Percentiles rank a stretch among this genome's conserved stretches.
These are phyloP conservation scores for Machimus rusticus DNA, from an alignment of 2,888 invertebrate genomes.

Conservation along the genomic window DNA sequence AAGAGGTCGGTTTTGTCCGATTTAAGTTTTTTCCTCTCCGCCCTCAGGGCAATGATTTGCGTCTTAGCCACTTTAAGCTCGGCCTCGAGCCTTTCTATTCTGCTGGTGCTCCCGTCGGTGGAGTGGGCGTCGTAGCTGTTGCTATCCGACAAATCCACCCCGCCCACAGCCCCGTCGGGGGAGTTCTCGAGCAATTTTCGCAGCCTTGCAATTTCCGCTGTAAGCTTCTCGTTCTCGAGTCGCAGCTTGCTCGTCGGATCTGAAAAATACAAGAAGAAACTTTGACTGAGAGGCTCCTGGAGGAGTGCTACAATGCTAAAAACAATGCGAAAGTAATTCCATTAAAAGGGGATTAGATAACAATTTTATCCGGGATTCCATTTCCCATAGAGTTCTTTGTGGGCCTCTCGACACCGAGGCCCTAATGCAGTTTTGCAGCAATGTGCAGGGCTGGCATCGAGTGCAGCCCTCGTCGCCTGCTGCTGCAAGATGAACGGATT, in stretches of 20 bases:
- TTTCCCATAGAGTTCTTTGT: neutral
- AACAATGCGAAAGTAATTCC: slow-evolving; percentile 8
- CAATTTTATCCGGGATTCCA: neutral
- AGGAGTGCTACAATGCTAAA: neutral
- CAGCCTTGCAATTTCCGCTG: slow-evolving; percentile 61
- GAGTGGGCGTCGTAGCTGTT: slow-evolving; percentile 62
- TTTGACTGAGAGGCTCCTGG: neutral
- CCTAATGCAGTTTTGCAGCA: neutral
- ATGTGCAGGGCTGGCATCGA: neutral
- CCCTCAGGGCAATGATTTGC: slow-evolving; percentile 74
- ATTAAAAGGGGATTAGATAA: slow-evolving; percentile 32
- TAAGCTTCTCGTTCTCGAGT: slow-evolving; percentile 79
- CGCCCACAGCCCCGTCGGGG: slow-evolving; percentile 68
- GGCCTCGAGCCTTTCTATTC: slow-evolving; percentile 64
- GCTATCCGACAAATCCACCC: slow-evolving; percentile 59
- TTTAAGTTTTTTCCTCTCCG: slow-evolving; percentile 88
- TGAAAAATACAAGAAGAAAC: slow-evolving; percentile 41
- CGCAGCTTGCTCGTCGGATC: slow-evolving; percentile 60
- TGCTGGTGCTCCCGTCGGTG: slow-evolving; percentile 59
- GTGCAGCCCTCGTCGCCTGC: neutral
- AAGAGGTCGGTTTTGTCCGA: slow-evolving; percentile 92
- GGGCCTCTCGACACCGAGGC: neutral
- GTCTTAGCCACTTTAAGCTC: slow-evolving; percentile 61
- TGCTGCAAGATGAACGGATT: neutral
- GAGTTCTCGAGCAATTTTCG: slow-evolving; percentile 66